These are phyloP conservation scores for Myrmecobius fasciatus DNA, from an alignment of 2,113 vertebrate genomes.

Conservation along the genomic window DNA sequence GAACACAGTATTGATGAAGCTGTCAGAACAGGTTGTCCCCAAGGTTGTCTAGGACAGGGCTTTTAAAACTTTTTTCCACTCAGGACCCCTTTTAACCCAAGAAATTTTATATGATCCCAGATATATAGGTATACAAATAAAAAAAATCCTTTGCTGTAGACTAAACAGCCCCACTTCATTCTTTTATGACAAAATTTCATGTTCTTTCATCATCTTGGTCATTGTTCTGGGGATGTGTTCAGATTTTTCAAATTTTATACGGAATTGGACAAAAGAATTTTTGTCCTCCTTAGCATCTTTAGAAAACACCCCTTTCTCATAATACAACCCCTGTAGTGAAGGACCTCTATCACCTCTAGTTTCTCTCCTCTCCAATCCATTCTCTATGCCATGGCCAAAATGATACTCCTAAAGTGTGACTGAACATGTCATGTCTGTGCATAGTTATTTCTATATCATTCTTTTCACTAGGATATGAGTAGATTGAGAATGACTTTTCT, in stretches of 20 bases:
- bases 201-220: background rate
- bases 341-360: background rate
- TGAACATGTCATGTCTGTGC: background rate
- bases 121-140: too few species aligned
- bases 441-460: background rate
- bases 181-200: background rate
- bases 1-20: background rate
- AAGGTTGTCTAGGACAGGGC: background rate
- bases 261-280: background rate
- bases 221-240: background rate
- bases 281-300: background rate
- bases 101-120: too few species aligned
- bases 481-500: background rate
- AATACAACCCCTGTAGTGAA: background rate
- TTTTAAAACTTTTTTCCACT: too few species aligned
- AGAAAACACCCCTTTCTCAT: background rate
- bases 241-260: background rate
- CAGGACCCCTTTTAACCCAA: too few species aligned
- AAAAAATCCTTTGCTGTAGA: background rate
- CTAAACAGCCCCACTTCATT: background rate
- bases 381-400: background rate
- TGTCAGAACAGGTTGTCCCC: background rate
- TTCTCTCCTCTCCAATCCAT: background rate
- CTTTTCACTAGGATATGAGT: background rate
- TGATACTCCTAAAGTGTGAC: background rate